These are phyloP conservation scores for Virgularia gustaviana DNA, from an alignment of 92 coral and sea anemone species.

Conservation along the genomic window DNA sequence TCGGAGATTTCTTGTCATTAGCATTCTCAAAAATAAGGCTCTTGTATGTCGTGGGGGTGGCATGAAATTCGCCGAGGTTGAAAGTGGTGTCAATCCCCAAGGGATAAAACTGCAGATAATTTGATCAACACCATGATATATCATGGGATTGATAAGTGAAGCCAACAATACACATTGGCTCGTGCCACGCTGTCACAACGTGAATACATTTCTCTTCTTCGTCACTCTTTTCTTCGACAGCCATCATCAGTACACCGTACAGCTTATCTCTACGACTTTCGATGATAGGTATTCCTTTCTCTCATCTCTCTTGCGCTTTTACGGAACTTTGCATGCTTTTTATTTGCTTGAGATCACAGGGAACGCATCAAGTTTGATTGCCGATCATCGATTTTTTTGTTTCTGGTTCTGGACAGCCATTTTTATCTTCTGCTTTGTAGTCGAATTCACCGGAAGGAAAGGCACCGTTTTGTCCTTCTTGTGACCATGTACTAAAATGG, in stretches of 20 bases:
- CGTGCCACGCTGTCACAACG: constrained; percentile 54
- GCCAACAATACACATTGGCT: constrained; percentile 61
- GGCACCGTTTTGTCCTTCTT: constrained; percentile 47
- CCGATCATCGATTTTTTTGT: constrained; percentile 32
- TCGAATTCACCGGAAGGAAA: constrained; percentile 39
- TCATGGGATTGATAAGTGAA: constrained; percentile 56
- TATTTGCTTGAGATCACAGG: constrained; percentile 51
- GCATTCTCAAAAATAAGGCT: constrained; percentile 45
- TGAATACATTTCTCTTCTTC: constrained; percentile 46
- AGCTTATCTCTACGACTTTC: constrained; percentile 43
- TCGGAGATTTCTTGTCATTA: constrained; percentile 35
- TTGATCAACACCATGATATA: constrained; percentile 50
- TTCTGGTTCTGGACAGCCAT: constrained; percentile 36
- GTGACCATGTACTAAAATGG: constrained; percentile 42
- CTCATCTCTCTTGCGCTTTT: constrained; percentile 39
- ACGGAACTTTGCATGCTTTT: constrained; percentile 38
- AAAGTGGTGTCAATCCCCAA: constrained; percentile 58
- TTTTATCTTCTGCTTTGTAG: constrained; percentile 41
- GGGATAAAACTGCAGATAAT: constrained; percentile 1
- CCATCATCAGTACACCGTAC: constrained; percentile 49
- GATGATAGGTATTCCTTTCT: constrained; percentile 46
- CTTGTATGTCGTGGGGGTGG: constrained; percentile 58
- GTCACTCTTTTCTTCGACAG: constrained; percentile 36
- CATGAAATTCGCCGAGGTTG: constrained; percentile 54
- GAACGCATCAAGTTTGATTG: constrained; percentile 45